Percentiles rank a stretch among this genome's conserved stretches.
Evolutionary conservation across 2,797 vertebrate genomes (phyloP).

Genomic region (Eulemur coronatus): DNA sequence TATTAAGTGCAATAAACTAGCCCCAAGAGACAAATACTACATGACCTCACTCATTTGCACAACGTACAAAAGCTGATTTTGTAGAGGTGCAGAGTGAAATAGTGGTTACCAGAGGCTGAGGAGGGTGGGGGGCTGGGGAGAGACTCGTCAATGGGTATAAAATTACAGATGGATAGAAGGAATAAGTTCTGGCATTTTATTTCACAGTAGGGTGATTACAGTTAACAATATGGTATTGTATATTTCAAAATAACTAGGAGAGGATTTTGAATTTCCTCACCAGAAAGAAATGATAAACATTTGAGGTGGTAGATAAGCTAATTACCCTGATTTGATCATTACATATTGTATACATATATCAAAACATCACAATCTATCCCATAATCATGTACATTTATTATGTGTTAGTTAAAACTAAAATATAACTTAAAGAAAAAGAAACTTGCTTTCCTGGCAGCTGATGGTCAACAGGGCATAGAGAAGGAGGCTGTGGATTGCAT

Average conservation of each 20-base stretch:
- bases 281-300: neutral
- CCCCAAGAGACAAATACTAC: neutral
- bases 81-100: no score
- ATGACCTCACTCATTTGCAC: neutral
- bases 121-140: neutral
- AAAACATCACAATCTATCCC: neutral
- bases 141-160: neutral
- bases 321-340: neutral
- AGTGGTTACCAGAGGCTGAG: neutral
- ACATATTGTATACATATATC: no score
- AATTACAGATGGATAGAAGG: neutral
- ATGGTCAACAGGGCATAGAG: neutral
- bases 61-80: neutral
- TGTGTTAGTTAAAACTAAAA: neutral
- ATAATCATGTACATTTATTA: neutral
- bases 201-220: no score
- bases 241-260: neutral
- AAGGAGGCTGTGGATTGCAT: fast-evolving
- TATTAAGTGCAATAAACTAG: neutral
- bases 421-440: neutral
- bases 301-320: neutral
- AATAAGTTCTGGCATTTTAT: neutral
- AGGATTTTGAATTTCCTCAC: neutral
- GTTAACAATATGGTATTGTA: neutral
- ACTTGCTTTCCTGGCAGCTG: neutral